These are phyloP conservation scores for Melopsittacus undulatus DNA, from an alignment of 2,797 vertebrate genomes.

Conservation along the genomic window DNA sequence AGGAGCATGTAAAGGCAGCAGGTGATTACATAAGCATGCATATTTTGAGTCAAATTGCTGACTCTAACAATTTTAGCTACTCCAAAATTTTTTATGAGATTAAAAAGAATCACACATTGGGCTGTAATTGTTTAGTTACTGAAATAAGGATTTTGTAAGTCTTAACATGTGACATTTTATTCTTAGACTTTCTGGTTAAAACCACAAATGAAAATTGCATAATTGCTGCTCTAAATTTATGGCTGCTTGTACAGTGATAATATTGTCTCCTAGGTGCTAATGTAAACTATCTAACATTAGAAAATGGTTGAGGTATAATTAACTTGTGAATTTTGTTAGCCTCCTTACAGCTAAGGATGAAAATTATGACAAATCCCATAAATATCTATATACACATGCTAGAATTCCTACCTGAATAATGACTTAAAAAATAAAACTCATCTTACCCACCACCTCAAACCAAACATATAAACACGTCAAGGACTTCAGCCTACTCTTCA, in stretches of 20 bases:
- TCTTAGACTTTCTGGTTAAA: slow-evolving; percentile 9
- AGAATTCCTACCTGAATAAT: background rate
- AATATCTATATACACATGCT: background rate
- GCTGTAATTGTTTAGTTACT: background rate
- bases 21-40: background rate
- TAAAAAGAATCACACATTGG: background rate
- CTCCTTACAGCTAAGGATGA: background rate
- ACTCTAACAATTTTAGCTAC: background rate
- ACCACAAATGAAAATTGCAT: slow-evolving; percentile 34
- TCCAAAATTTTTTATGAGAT: background rate
- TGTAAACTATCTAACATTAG: slow-evolving; percentile 1
- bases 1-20: background rate
- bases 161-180: slow-evolving; percentile 2
- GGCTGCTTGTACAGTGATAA: slow-evolving; percentile 22
- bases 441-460: background rate
- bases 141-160: slow-evolving; percentile 3
- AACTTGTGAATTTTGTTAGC: background rate
- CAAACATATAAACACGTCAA: background rate
- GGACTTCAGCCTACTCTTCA: background rate
- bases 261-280: background rate
- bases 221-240: slow-evolving; percentile 47
- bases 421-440: background rate
- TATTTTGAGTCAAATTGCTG: background rate
- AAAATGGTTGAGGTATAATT: background rate
- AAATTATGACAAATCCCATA: background rate